These are phyloP conservation scores for Dynastes maya DNA, from an alignment of 2,888 invertebrate genomes.

Conservation along the genomic window DNA sequence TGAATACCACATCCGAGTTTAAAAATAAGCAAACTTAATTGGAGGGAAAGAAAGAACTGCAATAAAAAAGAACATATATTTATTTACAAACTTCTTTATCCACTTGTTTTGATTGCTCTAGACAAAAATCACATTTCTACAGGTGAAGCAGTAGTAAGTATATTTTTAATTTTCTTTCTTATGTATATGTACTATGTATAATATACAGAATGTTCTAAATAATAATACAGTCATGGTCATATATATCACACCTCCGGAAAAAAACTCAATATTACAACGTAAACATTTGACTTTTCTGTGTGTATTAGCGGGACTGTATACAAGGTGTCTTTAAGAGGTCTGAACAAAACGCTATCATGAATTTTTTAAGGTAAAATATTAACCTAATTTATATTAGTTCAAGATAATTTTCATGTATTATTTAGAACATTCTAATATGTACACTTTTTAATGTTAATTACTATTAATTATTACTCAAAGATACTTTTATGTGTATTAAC, in stretches of 20 bases:
- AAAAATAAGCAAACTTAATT: too few species aligned
- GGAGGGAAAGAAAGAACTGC: too few species aligned
- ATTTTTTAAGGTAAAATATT: too few species aligned
- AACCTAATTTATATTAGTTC: too few species aligned
- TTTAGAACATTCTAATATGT: too few species aligned
- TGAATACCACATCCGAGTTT: too few species aligned
- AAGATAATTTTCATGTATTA: background rate
- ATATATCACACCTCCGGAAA: too few species aligned
- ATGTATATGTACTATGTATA: slow-evolving; percentile 44
- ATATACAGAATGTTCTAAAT: slow-evolving; percentile 4
- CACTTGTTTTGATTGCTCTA: slow-evolving; percentile 58
- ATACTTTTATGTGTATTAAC: background rate
- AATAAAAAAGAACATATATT: slow-evolving; percentile 58
- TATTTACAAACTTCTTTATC: slow-evolving; percentile 60
- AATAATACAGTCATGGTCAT: background rate
- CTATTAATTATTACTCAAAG: background rate
- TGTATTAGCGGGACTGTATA: too few species aligned
- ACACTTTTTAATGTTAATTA: background rate
- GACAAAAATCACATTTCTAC: slow-evolving; percentile 60
- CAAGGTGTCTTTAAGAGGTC: too few species aligned
- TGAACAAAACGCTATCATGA: too few species aligned
- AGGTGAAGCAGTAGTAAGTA: slow-evolving; percentile 56
- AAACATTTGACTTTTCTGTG: too few species aligned
- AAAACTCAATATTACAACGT: too few species aligned
- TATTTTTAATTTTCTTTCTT: slow-evolving; percentile 49